phyloP scores from a whole-genome alignment of 1,140 invertebrate species.

The Tetraneura akinire region DNA sequence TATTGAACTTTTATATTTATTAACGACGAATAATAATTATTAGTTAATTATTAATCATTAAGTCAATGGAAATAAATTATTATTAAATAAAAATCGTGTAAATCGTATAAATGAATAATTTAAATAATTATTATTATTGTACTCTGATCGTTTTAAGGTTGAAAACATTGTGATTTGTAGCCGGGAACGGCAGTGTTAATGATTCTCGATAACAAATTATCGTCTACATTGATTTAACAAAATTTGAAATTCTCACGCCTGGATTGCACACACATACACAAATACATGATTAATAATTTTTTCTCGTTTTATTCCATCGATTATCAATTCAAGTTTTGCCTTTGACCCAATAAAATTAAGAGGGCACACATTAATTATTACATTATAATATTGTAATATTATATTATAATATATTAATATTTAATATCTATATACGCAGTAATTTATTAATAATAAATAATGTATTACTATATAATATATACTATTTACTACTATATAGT shows the following conservation, averaged over 20 bases:
- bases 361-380: background rate
- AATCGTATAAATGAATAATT: no score
- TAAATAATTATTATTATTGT: no score
- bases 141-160: background rate
- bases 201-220: background rate
- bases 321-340: background rate
- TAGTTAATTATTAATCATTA: no score
- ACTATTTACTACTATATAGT: no score
- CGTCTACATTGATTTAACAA: background rate
- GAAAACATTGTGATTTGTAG: background rate
- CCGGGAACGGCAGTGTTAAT: background rate
- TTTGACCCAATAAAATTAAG: slow-evolving; percentile 4
- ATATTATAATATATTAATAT: background rate
- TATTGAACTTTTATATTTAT: no score
- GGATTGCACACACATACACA: background rate
- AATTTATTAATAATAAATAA: background rate
- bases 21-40: no score
- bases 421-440: background rate
- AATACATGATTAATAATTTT: no score
- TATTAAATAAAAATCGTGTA: no score
- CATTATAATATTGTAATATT: background rate
- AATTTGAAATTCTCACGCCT: background rate
- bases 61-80: no score
- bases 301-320: background rate
- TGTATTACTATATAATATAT: background rate